Base-by-base conservation (phyloP, 1,140 invertebrate genomes). In the Zophobas morio region DNA sequence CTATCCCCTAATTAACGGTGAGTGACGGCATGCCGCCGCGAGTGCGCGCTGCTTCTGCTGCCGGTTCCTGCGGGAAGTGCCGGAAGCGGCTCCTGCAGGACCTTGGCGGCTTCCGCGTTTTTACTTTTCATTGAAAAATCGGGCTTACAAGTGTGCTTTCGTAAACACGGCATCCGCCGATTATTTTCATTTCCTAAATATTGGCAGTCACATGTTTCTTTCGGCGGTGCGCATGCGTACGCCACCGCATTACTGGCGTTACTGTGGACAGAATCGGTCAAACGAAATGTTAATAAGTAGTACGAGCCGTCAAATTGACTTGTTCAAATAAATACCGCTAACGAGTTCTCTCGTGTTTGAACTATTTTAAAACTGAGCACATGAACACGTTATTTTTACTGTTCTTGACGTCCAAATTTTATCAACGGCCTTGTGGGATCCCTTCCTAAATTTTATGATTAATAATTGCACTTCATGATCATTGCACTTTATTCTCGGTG, bases 1-100 rank as follows among this genome's bases (percentile, higher is more conserved):
- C 78, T 86, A 82, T 75, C 86, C 86, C 35, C 76, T 86, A 37
- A 81, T 86, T 72, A 86, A 85, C 82, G 86, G 86, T 86, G 78
- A 86, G 84, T 81, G 47, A 60, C 77, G 8, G 56, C 53, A 76
- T 70, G 63, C 51, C 39, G 54, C 57, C 71, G 80, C 78, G n/a
- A 46, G 49, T 76, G 80, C 80, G 71, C 53, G 51, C 32, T 6
- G 51, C 54, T n/a, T 5, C n/a, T n/a, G 46, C 70, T 40, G 47
- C 40, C 20, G 60, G 75, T 75, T 75, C 70, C 70, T 60, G 66
- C 32, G 6, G 42, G 36, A 5, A n/a, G 33, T 33, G 8, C 54
- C 73, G 40, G 73, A 54, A 75, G 2, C 36, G 37, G 37, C 2
- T 46, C 37, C 39, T 36, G 57, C 35, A 63, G 20, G 54, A 37